Evolutionary conservation across 2,797 vertebrate genomes (phyloP), one percentile per base, ranked within the genome.

Genomic region (Rhabdomys pumilio): DNA sequence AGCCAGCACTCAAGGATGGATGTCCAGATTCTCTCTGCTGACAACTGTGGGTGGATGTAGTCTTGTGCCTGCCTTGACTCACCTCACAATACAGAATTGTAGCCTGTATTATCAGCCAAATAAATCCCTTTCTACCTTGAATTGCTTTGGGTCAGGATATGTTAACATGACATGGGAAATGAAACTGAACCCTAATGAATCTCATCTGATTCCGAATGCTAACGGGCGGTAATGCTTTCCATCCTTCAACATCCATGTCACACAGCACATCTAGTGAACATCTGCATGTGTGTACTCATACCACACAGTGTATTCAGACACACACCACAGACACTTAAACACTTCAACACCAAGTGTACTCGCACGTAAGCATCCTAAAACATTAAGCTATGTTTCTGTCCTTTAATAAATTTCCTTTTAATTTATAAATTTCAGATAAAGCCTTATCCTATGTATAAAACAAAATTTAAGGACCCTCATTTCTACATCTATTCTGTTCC

Each of bases 381-480:
- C 57, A 22, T 29, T 34, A 79, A 75, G 38, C 6, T 47, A 4
- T 34, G 80, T 41, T 59, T 3, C 41, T 83, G 0, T 29, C 5
- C 84, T 95, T 44, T 81, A 86, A 31, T 72, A 79, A 72, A 34
- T 87, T 90, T 69, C 12, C n/a, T 11, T 93, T 93, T n/a, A 29
- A 69, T 80, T 89, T 22, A 9, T 50, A 55, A 72, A 83, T 69
- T 76, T 63, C 91, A 93, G 3, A 75, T 50, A 11, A 83, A 38
- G 72, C 12, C 38, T 85, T 61, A 5, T 41, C 81, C 61, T 75
- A 22, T 44, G 15, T 31, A 5, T 89, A 19, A 90, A 85, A 89
- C 41, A 83, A 75, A 14, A 53, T 87, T 72, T 41, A 83, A 79
- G 47, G 26, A 10, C 1, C 13, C 53, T 4, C 5, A 41, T 11